phyloP scores from a whole-genome alignment of 2,888 invertebrate genomes.

The Erebia epiphron region DNA sequence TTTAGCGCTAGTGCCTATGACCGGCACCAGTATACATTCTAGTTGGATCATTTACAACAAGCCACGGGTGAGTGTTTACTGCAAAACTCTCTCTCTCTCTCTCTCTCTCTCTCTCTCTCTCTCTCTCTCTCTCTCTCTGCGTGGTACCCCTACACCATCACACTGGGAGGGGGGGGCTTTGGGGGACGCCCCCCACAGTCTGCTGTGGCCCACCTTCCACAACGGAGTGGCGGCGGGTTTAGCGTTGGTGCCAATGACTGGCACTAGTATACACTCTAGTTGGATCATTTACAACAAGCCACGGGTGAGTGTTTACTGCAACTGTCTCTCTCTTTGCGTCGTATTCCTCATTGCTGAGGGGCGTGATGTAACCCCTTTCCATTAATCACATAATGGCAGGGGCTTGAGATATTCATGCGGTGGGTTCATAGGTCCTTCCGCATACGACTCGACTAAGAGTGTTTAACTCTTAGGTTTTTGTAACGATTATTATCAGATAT shows the following conservation, averaged over 20 bases:
- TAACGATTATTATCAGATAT: too few species aligned
- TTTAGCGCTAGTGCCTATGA: constrained; percentile 87
- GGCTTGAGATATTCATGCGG: too few species aligned
- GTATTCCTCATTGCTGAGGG: constrained; percentile 64
- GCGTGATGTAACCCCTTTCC: too few species aligned
- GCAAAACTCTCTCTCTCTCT: not conserved
- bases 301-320: constrained; percentile 69
- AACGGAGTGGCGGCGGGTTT: constrained; percentile 97
- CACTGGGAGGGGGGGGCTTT: constrained; percentile 93
- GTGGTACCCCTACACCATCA: constrained; percentile 92
- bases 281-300: constrained; percentile 98
- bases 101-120: too few species aligned
- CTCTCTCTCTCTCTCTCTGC: too few species aligned
- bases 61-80: constrained; percentile 83
- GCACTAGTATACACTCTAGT: constrained; percentile 91
- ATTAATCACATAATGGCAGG: too few species aligned
- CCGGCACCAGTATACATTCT: constrained; percentile 90
- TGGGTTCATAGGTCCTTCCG: too few species aligned
- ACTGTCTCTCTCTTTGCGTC: not conserved
- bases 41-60: constrained; percentile 97
- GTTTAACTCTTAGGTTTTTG: too few species aligned
- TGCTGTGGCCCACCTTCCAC: constrained; percentile 96
- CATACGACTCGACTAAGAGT: not conserved
- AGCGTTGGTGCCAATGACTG: constrained; percentile 86
- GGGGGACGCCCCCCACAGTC: constrained; percentile 92